These are phyloP conservation scores for Melanophora roralis DNA, from an alignment of 2,888 invertebrate genomes.

Conservation along the genomic window DNA sequence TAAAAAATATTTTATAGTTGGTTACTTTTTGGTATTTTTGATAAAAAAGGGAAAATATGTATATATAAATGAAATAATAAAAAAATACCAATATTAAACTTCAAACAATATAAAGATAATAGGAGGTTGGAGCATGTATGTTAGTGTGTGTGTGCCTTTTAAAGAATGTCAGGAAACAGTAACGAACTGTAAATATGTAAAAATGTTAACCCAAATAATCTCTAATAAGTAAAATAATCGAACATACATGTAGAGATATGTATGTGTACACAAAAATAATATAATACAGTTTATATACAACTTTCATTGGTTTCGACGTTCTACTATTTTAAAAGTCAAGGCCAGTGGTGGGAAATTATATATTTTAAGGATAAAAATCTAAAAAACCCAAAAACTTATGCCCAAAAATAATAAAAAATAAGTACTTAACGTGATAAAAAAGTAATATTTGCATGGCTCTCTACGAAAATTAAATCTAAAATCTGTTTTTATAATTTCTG, in stretches of 20 bases:
- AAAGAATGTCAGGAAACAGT: slow-evolving; percentile 49
- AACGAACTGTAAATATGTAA: slow-evolving; percentile 53
- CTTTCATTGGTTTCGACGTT: too few relatives aligned
- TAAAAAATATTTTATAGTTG: slow-evolving; percentile 37
- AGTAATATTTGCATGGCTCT: too few relatives aligned
- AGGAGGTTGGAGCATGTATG: neutral
- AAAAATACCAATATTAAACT: slow-evolving; percentile 56
- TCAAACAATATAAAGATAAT: slow-evolving; percentile 19
- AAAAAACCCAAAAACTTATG: too few relatives aligned
- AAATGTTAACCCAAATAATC: slow-evolving; percentile 56
- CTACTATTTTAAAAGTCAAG: too few relatives aligned
- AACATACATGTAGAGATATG: slow-evolving; percentile 16
- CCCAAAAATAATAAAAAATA: too few relatives aligned
- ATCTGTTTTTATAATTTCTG: too few relatives aligned
- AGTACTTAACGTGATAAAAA: too few relatives aligned
- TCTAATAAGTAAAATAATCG: slow-evolving; percentile 56
- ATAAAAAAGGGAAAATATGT: neutral
- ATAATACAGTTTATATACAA: too few relatives aligned
- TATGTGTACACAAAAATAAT: neutral
- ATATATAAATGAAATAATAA: slow-evolving; percentile 43
- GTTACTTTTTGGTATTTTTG: neutral
- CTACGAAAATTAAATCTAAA: too few relatives aligned
- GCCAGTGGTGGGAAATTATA: too few relatives aligned
- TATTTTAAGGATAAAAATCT: too few relatives aligned
- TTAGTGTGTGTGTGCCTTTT: neutral